Evolutionary conservation across 2,113 vertebrate genomes (phyloP).

Genomic region (Pseudorhombus dupliciocellatus): DNA sequence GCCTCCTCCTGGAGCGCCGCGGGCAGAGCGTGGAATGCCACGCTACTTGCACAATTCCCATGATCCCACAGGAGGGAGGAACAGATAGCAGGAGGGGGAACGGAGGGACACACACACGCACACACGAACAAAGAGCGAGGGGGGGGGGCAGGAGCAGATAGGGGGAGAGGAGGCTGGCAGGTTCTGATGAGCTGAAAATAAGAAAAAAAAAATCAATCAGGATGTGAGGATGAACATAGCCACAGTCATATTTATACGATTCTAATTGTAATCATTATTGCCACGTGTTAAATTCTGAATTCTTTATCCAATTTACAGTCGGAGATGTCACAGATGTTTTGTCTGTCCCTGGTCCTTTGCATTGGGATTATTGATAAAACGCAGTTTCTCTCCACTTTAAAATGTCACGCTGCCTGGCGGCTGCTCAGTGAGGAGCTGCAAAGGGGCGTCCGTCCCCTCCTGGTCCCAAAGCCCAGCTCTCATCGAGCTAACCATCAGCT

Average conservation of each 20-base stretch:
- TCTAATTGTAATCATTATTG: neutral
- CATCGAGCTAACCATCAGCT: constrained; percentile 50
- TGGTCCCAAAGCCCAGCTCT: neutral
- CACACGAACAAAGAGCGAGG: constrained; percentile 5
- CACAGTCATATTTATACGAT: too few relatives aligned
- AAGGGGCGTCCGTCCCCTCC: constrained; percentile 20
- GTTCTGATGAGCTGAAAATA: constrained; percentile 57
- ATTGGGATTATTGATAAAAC: constrained; percentile 14
- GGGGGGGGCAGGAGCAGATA: constrained; percentile 32
- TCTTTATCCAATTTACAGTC: neutral
- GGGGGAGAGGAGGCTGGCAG: constrained; percentile 34
- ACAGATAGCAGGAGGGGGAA: constrained; percentile 44
- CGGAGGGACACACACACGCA: constrained; percentile 24
- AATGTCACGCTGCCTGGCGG: constrained; percentile 4
- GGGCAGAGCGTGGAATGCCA: constrained; percentile 80
- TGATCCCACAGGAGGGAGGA: constrained; percentile 75
- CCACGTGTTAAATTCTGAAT: neutral
- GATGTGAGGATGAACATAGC: too few relatives aligned
- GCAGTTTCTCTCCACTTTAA: neutral
- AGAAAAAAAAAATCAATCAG: constrained; percentile 8
- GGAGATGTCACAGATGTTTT: neutral
- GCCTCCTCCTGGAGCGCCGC: constrained; percentile 81
- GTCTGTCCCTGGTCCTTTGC: neutral
- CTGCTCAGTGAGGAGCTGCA: constrained; percentile 4
- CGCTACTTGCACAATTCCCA: constrained; percentile 80